Evolutionary conservation across 2,888 invertebrate genomes (phyloP).

Genomic region (Tyria jacobaeae): DNA sequence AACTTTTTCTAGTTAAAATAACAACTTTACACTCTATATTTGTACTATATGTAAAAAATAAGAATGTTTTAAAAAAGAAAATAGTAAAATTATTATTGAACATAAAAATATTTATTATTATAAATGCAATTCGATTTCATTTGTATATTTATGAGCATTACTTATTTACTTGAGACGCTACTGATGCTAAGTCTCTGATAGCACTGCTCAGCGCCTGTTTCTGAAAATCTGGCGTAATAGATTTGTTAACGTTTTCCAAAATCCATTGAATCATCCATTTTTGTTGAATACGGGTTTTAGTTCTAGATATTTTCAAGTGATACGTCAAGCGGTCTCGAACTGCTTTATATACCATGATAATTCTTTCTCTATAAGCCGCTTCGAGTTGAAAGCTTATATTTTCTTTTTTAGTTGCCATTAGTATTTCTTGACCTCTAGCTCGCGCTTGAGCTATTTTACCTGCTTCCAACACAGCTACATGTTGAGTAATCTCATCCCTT

Average conservation of each 20-base stretch:
- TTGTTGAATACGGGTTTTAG: slow-evolving; percentile 93
- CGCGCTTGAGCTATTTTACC: slow-evolving; percentile 91
- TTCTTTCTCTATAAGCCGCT: slow-evolving; percentile 92
- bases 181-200: slow-evolving; percentile 91
- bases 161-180: slow-evolving; percentile 80
- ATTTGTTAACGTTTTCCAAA: slow-evolving; percentile 91
- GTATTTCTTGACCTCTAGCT: slow-evolving; percentile 90
- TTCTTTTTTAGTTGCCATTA: slow-evolving; percentile 95
- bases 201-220: slow-evolving; percentile 94
- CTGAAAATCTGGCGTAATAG: slow-evolving; percentile 94
- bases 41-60: background rate
- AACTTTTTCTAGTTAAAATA: background rate
- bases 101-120: background rate
- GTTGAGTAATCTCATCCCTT: slow-evolving; percentile 73
- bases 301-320: slow-evolving; percentile 92
- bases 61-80: background rate
- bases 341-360: slow-evolving; percentile 80
- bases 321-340: slow-evolving; percentile 95
- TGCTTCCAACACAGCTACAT: slow-evolving; percentile 84
- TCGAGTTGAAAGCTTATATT: slow-evolving; percentile 97
- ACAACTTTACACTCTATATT: no score
- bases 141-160: background rate
- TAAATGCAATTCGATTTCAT: slow-evolving; percentile 2
- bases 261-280: slow-evolving; percentile 98
- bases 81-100: background rate